phyloP scores from a whole-genome alignment of 2,113 vertebrate species.

The Myotis brandtii region DNA sequence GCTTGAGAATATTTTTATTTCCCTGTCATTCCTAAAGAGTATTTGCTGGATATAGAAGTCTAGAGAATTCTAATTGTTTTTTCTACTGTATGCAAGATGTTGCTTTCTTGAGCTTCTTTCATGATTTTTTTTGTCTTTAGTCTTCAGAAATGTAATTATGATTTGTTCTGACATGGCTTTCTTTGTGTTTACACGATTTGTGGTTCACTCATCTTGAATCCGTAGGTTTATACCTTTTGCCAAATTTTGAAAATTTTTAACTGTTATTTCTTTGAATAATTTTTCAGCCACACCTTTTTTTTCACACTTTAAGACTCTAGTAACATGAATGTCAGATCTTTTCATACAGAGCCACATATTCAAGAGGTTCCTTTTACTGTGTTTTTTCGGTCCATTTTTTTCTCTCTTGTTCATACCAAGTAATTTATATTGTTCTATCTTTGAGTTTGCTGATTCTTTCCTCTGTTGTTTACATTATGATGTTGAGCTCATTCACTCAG shows the following conservation, averaged over 20 bases:
- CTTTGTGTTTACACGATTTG: not conserved
- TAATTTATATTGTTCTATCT: not conserved
- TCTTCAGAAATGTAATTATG: not conserved
- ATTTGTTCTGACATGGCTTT: not conserved
- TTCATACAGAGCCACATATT: not conserved
- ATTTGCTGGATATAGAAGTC: not conserved
- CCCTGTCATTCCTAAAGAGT: not conserved
- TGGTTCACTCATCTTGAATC: not conserved
- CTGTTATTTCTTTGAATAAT: not conserved
- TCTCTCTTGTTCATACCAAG: not conserved
- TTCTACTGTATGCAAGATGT: not conserved
- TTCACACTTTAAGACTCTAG: not conserved
- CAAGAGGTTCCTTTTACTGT: not conserved
- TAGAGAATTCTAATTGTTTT: not conserved
- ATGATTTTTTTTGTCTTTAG: not conserved
- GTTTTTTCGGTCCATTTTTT: not conserved
- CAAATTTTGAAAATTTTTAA: not conserved
- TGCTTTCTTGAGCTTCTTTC: not conserved
- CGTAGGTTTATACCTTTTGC: not conserved
- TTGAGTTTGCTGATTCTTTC: not conserved
- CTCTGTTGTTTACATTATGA: not conserved
- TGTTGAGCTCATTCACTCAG: not conserved
- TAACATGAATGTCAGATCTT: not conserved
- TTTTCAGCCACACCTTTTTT: not conserved
- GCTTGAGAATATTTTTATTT: not conserved